A percentile compares a stretch with the other conserved stretches of the same genome.
Evolutionary conservation across 2,113 vertebrate species (phyloP).

Genomic region (Bambusicola thoracicus): DNA sequence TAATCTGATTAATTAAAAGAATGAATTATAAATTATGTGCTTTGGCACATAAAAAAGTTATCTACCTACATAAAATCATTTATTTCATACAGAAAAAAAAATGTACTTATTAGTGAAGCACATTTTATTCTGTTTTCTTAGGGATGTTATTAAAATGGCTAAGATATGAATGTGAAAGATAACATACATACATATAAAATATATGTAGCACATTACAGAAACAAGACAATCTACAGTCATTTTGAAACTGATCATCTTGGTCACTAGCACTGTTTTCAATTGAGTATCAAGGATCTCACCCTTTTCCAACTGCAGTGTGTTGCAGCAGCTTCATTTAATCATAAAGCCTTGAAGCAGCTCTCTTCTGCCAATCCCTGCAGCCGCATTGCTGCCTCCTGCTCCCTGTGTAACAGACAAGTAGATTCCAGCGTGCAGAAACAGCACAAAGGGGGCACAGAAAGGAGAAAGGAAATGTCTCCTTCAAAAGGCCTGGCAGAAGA

Average conservation of each 20-base stretch:
- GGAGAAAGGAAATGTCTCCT: not conserved
- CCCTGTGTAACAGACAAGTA: not conserved
- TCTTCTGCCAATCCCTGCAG: slow-evolving; percentile 49
- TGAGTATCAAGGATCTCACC: slow-evolving; percentile 28
- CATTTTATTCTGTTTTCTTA: not conserved
- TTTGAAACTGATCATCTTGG: slow-evolving; percentile 5
- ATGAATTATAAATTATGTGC: not conserved
- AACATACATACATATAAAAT: not conserved
- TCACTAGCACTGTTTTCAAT: not conserved
- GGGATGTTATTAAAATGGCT: not conserved
- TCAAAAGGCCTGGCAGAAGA: not conserved
- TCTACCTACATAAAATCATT: not conserved
- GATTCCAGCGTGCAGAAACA: slow-evolving; percentile 5
- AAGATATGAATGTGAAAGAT: not conserved
- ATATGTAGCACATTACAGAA: not conserved
- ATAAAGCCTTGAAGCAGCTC: slow-evolving; percentile 48
- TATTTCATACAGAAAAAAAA: not conserved
- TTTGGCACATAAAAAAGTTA: not conserved
- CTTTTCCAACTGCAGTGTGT: slow-evolving; percentile 42
- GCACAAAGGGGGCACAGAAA: not conserved
- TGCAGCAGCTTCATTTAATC: slow-evolving; percentile 45
- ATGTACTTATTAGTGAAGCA: not conserved
- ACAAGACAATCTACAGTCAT: not conserved
- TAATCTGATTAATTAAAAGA: not conserved
- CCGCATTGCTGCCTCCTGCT: slow-evolving; percentile 59